A percentile compares a stretch with the other conserved stretches of the same genome.
Evolutionary conservation across 1,140 invertebrate genomes (phyloP).

Genomic region (Vanessa tameamea): DNA sequence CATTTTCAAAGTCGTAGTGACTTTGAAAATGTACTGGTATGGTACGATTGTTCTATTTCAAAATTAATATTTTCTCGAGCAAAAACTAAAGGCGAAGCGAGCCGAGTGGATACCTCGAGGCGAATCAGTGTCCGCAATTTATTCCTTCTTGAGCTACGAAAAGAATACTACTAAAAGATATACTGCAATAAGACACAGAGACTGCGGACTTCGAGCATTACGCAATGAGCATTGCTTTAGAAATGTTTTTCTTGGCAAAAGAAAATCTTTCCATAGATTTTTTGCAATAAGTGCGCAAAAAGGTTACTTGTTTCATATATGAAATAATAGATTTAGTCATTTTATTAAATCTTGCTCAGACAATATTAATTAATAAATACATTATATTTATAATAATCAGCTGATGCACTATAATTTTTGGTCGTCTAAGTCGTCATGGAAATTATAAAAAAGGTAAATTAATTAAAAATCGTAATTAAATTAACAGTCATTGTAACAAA

Average conservation of each 20-base stretch:
- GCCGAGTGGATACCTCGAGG: conserved; percentile 15
- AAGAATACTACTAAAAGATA: conserved; percentile 20
- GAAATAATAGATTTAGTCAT: no score
- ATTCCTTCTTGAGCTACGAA: conserved; percentile 13
- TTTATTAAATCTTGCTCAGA: no score
- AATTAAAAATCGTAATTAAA: no score
- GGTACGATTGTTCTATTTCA: background rate
- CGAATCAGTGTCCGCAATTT: conserved; percentile 23
- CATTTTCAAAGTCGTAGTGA: background rate
- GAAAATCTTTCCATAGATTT: background rate
- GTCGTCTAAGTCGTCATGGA: no score
- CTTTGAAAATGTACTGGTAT: no score
- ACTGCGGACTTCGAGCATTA: conserved; percentile 21
- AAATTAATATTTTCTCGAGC: conserved; percentile 8
- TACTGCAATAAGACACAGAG: conserved; percentile 16
- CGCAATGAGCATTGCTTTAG: conserved; percentile 17
- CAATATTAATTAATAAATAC: no score
- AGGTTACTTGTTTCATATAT: no score
- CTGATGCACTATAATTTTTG: no score
- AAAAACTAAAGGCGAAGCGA: conserved; percentile 12
- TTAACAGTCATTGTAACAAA: no score
- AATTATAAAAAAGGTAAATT: no score
- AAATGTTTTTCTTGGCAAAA: conserved; percentile 19
- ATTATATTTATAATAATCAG: no score
- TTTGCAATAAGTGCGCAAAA: no score